Base-by-base conservation (phyloP, 2,113 vertebrate genomes). In the Nesoenas mayeri region DNA sequence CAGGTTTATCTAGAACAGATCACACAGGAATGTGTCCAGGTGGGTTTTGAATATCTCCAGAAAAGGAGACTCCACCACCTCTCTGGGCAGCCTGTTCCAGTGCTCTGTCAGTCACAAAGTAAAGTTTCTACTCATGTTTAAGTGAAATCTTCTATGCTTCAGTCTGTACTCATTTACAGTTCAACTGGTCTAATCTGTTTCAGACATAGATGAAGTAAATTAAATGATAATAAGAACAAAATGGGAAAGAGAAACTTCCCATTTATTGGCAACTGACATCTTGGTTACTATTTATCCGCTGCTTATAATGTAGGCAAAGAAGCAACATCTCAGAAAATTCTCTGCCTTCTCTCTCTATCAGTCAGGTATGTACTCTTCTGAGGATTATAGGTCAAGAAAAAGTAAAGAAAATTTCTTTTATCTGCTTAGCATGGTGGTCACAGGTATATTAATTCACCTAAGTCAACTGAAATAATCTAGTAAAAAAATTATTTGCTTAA, bases 181-280 rank as follows among this genome's bases (percentile, higher is more conserved):
- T 67, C 29, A 72, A 31, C 11, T 79, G 19, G 9, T 67, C 2
- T 38, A 56, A 36, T 36, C 5, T 61, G 3, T 12, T 89, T 80
- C 51, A 80, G 17, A 69, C 1, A 4, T 6, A 77, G 28, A 31
- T 38, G 22, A 80, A 29, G 17, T 69, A 78, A 77, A 58, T 14
- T 53, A 48, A 84, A 66, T 15, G 19, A 57, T 15, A 80, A 17
- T 29, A 84, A 72, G 42, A 73, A 69, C 7, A 64, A 89, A 69
- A 80, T 34, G 13, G 72, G 38, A 64, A 73, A 71, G 47, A 65
- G 9, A 54, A 83, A 1, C 6, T 69, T 54, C 5, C 5, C 7
- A 8, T 28, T 89, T 61, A 77, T 36, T 65, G 44, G 5, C 15
- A 72, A 20, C 4, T 26, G 10, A 36, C 0, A 0, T 26, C 1